Evolutionary conservation across 2,888 invertebrate species (phyloP).

Genomic region (Luperina testacea): DNA sequence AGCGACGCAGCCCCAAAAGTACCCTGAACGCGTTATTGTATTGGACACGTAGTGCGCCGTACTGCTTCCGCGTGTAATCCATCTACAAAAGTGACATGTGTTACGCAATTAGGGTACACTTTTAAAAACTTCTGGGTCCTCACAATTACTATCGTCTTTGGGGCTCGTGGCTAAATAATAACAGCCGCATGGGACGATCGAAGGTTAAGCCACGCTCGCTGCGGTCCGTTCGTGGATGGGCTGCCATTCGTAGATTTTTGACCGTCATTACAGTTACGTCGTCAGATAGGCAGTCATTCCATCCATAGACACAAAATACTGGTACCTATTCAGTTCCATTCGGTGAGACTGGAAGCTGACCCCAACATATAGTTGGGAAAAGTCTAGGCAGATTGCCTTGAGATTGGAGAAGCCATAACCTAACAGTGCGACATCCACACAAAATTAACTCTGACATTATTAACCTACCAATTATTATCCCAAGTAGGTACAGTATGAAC

Average conservation of each 20-base stretch:
- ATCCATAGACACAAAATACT: neutral
- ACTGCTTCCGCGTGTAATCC: no score
- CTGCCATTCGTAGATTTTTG: neutral
- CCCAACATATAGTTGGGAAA: neutral
- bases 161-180: neutral
- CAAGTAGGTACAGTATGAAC: conserved; percentile 1
- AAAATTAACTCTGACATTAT: conserved; percentile 13
- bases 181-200: neutral
- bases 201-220: neutral
- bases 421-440: neutral
- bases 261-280: neutral
- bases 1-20: no score
- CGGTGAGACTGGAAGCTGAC: neutral
- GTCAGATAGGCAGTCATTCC: neutral
- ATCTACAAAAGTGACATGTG: no score
- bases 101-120: no score
- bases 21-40: no score
- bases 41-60: no score
- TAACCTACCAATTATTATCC: conserved; percentile 25
- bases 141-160: neutral
- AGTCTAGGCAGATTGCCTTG: neutral
- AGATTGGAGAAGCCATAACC: no score
- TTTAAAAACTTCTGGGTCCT: no score
- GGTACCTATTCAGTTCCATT: neutral
- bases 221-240: neutral